phyloP scores from a whole-genome alignment of 2,797 vertebrate species.

The Acomys russatus region DNA sequence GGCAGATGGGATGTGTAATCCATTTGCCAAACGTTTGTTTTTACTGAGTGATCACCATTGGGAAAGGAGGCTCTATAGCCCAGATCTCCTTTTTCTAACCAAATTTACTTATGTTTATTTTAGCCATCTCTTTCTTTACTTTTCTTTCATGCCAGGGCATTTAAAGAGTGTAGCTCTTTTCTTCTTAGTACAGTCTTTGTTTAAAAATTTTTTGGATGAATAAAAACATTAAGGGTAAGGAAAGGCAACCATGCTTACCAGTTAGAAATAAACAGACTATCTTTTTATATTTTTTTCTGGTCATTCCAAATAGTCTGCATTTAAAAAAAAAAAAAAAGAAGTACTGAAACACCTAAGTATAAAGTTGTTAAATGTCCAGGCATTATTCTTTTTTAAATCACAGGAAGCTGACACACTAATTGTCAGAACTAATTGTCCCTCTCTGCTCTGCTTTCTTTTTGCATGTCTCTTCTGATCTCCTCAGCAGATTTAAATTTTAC shows the following conservation, averaged over 20 bases:
- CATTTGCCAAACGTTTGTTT: slow-evolving; percentile 62
- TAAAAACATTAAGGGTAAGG: not conserved
- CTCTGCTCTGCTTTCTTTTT: not conserved
- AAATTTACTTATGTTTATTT: slow-evolving; percentile 6
- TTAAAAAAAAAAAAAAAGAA: not conserved
- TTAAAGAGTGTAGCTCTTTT: slow-evolving; percentile 10
- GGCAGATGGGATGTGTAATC: slow-evolving; percentile 55
- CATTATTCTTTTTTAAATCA: slow-evolving; percentile 13
- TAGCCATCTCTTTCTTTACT: not conserved
- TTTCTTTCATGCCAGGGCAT: slow-evolving; percentile 12
- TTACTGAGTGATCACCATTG: slow-evolving; percentile 27
- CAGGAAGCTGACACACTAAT: not conserved
- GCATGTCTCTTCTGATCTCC: not conserved
- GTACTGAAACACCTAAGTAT: not conserved
- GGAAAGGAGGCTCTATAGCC: slow-evolving; percentile 1
- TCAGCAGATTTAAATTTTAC: not conserved
- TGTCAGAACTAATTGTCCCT: not conserved
- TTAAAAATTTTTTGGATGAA: slow-evolving; percentile 31
- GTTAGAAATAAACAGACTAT: slow-evolving; percentile 46
- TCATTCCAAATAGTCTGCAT: not conserved
- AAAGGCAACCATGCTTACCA: not conserved
- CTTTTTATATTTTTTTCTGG: not conserved
- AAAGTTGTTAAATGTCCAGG: slow-evolving; percentile 21
- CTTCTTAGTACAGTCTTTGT: slow-evolving; percentile 4
- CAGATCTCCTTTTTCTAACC: slow-evolving; percentile 14